A percentile compares a stretch with the other conserved stretches of the same genome.
Conservation (phyloP, 2,113 vertebrate genomes). For the Ranitomeya variabilis region DNA sequence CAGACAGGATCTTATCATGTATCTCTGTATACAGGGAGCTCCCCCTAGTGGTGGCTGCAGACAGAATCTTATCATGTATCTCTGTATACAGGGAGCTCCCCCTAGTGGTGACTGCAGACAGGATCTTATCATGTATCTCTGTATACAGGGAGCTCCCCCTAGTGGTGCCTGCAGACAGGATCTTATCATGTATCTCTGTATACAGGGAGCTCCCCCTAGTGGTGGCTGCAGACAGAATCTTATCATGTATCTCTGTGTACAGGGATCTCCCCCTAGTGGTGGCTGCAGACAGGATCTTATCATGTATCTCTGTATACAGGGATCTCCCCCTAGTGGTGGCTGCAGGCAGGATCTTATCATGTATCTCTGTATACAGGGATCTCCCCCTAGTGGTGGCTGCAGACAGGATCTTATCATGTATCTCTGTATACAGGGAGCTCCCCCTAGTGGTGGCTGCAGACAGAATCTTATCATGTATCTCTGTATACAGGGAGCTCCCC, state of each 20-base stretch:
- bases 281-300: neutral
- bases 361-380: neutral
- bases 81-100: no score
- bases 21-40: neutral
- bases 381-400: neutral
- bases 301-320: neutral
- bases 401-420: neutral
- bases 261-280: neutral
- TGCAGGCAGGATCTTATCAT: neutral
- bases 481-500: neutral
- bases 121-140: neutral
- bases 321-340: neutral
- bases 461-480: no score
- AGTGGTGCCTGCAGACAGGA: neutral
- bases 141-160: neutral
- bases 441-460: neutral
- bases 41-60: neutral
- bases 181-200: neutral
- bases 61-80: neutral
- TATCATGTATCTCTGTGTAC: neutral
- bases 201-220: neutral
- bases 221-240: neutral
- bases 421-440: neutral
- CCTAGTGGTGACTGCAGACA: neutral
- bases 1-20: neutral